Evolutionary conservation across 2,888 invertebrate genomes (phyloP), one percentile per base, ranked within the genome.

Genomic region (Scelioninae gen. 1): DNA sequence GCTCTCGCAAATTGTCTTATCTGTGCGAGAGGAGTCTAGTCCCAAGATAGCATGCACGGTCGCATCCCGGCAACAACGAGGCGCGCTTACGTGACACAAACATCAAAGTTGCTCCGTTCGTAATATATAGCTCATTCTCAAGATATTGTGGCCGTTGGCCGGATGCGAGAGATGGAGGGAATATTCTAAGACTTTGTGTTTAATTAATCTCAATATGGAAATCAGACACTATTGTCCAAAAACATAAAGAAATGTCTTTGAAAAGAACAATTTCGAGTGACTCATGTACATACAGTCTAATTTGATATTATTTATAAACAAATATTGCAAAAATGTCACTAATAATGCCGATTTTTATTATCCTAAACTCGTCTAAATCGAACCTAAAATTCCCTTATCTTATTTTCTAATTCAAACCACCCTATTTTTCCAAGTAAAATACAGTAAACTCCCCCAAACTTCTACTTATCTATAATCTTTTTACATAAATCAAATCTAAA

Each of bases 161-260:
- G 84, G 84, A 82, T 81, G 62, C 69, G 66, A 81, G 68, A n/a
- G n/a, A n/a, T n/a, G n/a, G n/a, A n/a, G n/a, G 11, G 15, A 49
- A 84, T 34, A 16, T 16, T 66, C 58, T 77, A 83, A 88, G 82
- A 84, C 83, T 86, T 87, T 86, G 88, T 87, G 87, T 89, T 89
- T 88, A 89, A 91, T 91, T 90, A 91, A 91, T 90, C 91, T 89
- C 83, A 80, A 62, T 83, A 82, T 85, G 85, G 83, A 87, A 89
- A 88, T 62, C 32, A 49, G 53, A 29, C 56, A 34, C 65, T 16
- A 45, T 63, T 74, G 58, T 66, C 38, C 40, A 55, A 32, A 60
- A 51, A 65, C 34, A 9, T 34, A 34, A 34, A 34, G n/a, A n/a
- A n/a, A n/a, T n/a, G n/a, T n/a, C n/a, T n/a, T n/a, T n/a, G n/a